Evolutionary conservation across 1,140 invertebrate genomes (phyloP), one percentile per base, ranked within the genome.

Genomic region (Leptinotarsa texana): DNA sequence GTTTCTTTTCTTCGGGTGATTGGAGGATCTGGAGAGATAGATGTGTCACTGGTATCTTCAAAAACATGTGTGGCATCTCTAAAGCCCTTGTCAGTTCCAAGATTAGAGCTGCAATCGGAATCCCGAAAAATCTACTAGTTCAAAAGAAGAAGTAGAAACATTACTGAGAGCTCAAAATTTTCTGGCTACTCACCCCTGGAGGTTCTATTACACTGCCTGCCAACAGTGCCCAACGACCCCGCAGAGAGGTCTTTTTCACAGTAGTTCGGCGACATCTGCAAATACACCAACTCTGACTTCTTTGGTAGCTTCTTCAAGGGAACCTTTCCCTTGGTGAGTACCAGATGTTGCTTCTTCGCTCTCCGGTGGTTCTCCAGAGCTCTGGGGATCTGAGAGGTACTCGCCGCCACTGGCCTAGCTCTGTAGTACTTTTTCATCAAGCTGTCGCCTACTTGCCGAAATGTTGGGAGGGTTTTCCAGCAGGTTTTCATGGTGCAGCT

Each of bases 401-500:
- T 86, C 74, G 88, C 85, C 22, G 90, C 88, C 77, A 96, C 93
- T 69, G 91, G 89, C 81, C 91, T 91, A 63, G 95, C 95, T 78
- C 91, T 90, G 81, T 93, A 90, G 87, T 97, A 97, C 83, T 94
- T 94, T 74, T 91, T 90, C 88, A 94, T 92, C 33, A 98, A 88
- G 72, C 90, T 91, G 78, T 94, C 92, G 27, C 95, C 96, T 62
- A 98, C 92, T 80, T 91, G 88, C 69, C 92, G 89, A 88, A 98
- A 98, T 27, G 92, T 91, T 22, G 94, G 94, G 83, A 97, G 87
- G 22, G 94, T 95, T 83, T 92, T 90, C 97, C 97, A 99, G 85
- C 97, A 99, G 4, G 96, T 98, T 83, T 94, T 93, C 86, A 98
- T 90, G 1, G 95, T 95, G 84, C 97, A 99, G 69, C 95, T 96